Conservation (phyloP, 2,797 vertebrate genomes). For the Prionace glauca region DNA sequence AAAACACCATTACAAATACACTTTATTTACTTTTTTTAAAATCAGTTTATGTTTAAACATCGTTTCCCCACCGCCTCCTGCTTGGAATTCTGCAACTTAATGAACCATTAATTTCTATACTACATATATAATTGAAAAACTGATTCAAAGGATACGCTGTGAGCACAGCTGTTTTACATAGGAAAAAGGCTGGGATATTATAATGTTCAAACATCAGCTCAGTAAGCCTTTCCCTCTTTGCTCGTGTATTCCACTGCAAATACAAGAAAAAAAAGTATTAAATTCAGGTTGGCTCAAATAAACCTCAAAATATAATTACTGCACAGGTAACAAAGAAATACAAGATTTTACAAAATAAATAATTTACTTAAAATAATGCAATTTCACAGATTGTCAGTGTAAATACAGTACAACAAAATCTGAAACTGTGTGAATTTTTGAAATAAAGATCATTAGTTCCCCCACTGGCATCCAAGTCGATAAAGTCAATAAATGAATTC, state of each 20-base stretch:
- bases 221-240: slow-evolving; percentile 92
- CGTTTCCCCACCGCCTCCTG: neutral
- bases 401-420: neutral
- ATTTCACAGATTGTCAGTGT: neutral
- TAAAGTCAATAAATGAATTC: neutral
- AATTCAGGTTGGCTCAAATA: slow-evolving; percentile 20
- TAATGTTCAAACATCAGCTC: slow-evolving; percentile 99
- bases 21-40: neutral
- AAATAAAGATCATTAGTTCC: neutral
- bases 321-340: neutral
- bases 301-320: neutral
- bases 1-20: neutral
- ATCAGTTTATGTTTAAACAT: no score
- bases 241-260: slow-evolving; percentile 85
- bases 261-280: neutral
- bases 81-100: neutral
- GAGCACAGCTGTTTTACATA: slow-evolving; percentile 95
- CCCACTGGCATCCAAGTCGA: neutral
- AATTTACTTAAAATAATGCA: neutral
- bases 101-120: neutral
- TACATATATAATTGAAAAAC: neutral
- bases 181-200: slow-evolving; percentile 97
- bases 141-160: slow-evolving; percentile 84
- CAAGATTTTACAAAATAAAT: neutral
- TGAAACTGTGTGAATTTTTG: neutral